Evolutionary conservation across 1,140 invertebrate species (phyloP).

Genomic region (Reticulitermes speratus): DNA sequence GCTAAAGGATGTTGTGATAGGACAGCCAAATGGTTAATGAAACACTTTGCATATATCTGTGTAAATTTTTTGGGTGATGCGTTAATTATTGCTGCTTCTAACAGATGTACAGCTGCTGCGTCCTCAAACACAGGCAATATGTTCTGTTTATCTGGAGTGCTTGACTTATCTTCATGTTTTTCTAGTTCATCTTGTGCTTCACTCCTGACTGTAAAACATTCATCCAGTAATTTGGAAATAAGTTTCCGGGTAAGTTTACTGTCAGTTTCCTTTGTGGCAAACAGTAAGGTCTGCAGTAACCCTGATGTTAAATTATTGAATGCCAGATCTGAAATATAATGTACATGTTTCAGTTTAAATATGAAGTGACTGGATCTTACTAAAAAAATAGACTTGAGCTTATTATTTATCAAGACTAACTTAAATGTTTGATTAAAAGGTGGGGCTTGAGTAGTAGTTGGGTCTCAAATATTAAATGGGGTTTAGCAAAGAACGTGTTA

Average conservation of each 20-base stretch:
- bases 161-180: slow-evolving; percentile 38
- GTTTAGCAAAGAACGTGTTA: background rate
- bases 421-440: background rate
- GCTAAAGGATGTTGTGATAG: background rate
- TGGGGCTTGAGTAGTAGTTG: background rate
- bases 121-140: slow-evolving; percentile 58
- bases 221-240: slow-evolving; percentile 59
- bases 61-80: slow-evolving; percentile 19
- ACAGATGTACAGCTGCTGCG: slow-evolving; percentile 48
- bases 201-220: slow-evolving; percentile 53
- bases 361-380: background rate
- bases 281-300: slow-evolving; percentile 66
- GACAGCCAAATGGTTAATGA: slow-evolving; percentile 12
- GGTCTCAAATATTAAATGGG: background rate
- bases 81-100: slow-evolving; percentile 26
- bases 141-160: slow-evolving; percentile 30
- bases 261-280: slow-evolving; percentile 61
- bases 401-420: background rate
- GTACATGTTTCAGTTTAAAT: background rate
- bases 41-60: slow-evolving; percentile 31
- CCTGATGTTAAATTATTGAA: slow-evolving; percentile 68
- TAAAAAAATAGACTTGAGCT: background rate
- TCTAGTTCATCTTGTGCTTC: slow-evolving; percentile 46
- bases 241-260: slow-evolving; percentile 56
- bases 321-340: slow-evolving; percentile 56